Evolutionary conservation across 2,888 invertebrate species (phyloP), one percentile per base, ranked within the genome.

Genomic region (Metellina segmentata): DNA sequence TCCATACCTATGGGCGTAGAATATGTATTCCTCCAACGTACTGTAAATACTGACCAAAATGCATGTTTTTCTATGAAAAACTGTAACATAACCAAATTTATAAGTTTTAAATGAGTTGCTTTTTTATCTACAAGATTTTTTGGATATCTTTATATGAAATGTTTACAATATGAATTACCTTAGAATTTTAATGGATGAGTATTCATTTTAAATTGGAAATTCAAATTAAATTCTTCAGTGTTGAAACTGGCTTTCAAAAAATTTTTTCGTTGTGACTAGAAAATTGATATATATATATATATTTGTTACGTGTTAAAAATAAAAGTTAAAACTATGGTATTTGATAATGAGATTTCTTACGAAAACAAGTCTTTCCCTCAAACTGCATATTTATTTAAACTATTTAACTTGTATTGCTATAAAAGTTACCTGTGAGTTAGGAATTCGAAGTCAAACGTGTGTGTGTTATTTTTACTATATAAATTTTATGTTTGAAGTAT

Each of bases 351-450:
- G n/a, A 77, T 49, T 13, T 51, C 48, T 77, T 49, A n/a, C 5
- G 49, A 77, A 77, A 77, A 34, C 48, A 51, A 49, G 77, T 77
- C 77, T 77, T 77, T 77, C 8, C 77, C n/a, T 51, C 51, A 77
- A 77, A 77, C 77, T 77, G 52, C 49, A 7, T 77, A 49, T 77
- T 74, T 74, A 34, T 19, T 34, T 74, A 19, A n/a, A 74, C 51
- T 34, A 51, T 49, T 48, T 16, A 49, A 61, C 61, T 61, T 9
- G 61, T 61, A 61, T 16, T 16, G 9, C 16, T 61, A 61, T 61
- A 61, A 61, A 61, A 61, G 61, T 61, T 61, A 61, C 61, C 6
- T 61, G 61, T 8, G 61, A 61, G 61, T 61, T 61, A 61, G 7
- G 61, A 61, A 16, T 61, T 61, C 11, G 7, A 61, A 61, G 61